Evolutionary conservation across 1,140 invertebrate species (phyloP), one percentile per base, ranked within the genome.

Genomic region (Penaeus japonicus): DNA sequence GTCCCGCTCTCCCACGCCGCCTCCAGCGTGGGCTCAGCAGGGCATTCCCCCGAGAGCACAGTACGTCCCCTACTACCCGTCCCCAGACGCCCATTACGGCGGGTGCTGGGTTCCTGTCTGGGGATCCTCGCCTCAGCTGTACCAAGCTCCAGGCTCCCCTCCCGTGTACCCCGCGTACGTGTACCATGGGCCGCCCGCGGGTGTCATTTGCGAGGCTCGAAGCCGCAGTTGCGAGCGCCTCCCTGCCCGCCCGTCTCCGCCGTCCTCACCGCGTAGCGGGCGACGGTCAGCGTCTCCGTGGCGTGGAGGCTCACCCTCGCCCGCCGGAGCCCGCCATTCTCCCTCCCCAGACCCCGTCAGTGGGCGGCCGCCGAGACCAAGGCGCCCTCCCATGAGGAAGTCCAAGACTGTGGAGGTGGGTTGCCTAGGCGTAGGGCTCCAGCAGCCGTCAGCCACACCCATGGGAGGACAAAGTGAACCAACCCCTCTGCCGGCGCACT

Each of bases 391-490:
- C 2, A 55, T 78, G 30, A 84, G 87, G 73, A 89, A 84, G 35
- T 59, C 87, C 75, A 89, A 89, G 75, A 89, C 87, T 3, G 82
- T 89, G 24, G 87, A 89, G 24, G 87, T 89, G 57, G 87, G 87
- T 54, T 84, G 30, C 35, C n/a, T 89, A 32, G 87, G 87, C 35
- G 20, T 79, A 10, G 20, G 30, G 2, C n/a, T 70, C 62, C 47
- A 47, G 4, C 47, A 47, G 47, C 15, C 47, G 47, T 47, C 47
- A 15, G 10, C 47, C 5, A 12, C 47, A 1, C 47, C 47, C 47
- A 12, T 47, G 47, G 47, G 47, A 47, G 47, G 47, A 12, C 7
- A 7, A 12, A 47, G 47, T 12, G 47, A 47, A 39, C n/a, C 35
- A 59, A 53, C 24, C n/a, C 79, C 4, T 22, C 86, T 24, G n/a